Evolutionary conservation across 2,797 vertebrate species (phyloP).

Genomic region (Naso thynnoides): DNA sequence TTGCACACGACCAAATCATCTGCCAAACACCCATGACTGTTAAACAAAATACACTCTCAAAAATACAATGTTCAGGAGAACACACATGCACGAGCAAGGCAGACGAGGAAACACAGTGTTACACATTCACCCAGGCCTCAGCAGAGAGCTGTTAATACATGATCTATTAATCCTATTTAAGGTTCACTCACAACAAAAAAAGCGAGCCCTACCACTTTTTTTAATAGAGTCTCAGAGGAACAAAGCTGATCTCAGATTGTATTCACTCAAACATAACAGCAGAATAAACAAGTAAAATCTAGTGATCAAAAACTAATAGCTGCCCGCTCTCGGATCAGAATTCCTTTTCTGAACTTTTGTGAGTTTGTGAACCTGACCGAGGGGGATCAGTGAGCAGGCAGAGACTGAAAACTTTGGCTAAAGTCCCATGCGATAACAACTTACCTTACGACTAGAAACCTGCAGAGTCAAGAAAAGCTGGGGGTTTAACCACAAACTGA

Average conservation of each 20-base stretch:
- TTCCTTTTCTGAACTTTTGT: background rate
- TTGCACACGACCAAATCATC: too few relatives aligned
- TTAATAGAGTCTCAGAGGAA: constrained; percentile 30
- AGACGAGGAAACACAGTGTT: constrained; percentile 37
- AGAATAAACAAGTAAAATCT: constrained; percentile 18
- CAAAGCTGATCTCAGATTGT: constrained; percentile 35
- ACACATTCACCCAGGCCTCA: constrained; percentile 68
- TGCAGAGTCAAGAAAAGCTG: background rate
- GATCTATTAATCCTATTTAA: constrained; percentile 73
- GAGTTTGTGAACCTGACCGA: background rate
- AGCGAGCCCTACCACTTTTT: constrained; percentile 27
- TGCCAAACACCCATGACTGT: constrained; percentile 4
- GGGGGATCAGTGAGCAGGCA: constrained; percentile 5
- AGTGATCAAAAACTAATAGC: constrained; percentile 7
- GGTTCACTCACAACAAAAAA: constrained; percentile 51
- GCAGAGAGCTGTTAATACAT: constrained; percentile 71
- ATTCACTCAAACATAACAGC: constrained; percentile 16
- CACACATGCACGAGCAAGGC: background rate
- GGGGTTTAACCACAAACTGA: constrained; percentile 25
- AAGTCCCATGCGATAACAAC: constrained; percentile 32
- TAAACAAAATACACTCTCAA: constrained; percentile 8
- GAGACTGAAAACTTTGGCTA: constrained; percentile 12
- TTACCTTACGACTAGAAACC: constrained; percentile 22
- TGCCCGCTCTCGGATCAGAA: background rate
- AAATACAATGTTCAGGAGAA: constrained; percentile 7